Evolutionary conservation across 2,797 vertebrate genomes (phyloP).

Genomic region (Zalophus californianus): DNA sequence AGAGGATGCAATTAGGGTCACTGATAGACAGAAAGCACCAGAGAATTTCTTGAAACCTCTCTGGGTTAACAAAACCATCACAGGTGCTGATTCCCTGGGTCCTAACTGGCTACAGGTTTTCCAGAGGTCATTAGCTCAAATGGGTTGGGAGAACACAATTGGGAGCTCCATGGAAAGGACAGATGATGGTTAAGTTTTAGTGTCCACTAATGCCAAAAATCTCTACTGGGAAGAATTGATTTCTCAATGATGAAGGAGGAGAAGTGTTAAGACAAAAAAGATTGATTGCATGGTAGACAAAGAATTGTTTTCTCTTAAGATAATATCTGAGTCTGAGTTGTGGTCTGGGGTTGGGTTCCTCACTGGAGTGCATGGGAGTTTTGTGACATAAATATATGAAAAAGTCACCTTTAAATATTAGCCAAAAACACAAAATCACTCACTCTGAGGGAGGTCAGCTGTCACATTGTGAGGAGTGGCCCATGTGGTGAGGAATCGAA

Average conservation of each 20-base stretch:
- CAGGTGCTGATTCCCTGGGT: too few species aligned
- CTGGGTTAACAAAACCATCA: not conserved
- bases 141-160: not conserved
- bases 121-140: not conserved
- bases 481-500: not conserved
- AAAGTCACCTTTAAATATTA: too few species aligned
- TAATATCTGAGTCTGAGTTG: not conserved
- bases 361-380: too few species aligned
- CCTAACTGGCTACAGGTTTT: too few species aligned
- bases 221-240: not conserved
- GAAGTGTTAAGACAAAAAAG: not conserved
- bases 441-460: not conserved
- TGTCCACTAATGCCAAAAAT: not conserved
- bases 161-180: not conserved
- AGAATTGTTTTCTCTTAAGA: not conserved
- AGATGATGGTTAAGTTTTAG: not conserved
- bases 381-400: too few species aligned
- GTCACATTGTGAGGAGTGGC: not conserved
- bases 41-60: not conserved
- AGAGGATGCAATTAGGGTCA: not conserved
- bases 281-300: rapidly evolving
- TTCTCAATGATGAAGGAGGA: not conserved
- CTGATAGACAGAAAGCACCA: not conserved
- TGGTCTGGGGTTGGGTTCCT: too few species aligned
- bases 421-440: not conserved